Base-by-base conservation (phyloP, 1,140 invertebrate genomes). In the Lysiphlebus fabarum region DNA sequence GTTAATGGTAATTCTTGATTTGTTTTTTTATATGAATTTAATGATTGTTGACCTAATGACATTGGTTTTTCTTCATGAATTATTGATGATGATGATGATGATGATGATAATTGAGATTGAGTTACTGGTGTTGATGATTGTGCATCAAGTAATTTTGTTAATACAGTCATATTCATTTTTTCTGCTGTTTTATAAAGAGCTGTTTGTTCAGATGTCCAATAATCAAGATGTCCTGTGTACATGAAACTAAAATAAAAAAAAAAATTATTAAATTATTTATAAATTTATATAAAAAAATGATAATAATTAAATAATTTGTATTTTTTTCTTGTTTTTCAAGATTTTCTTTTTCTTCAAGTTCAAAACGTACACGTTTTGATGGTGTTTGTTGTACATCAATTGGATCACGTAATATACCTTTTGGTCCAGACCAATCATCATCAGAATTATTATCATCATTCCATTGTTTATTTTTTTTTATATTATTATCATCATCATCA, bases 211-310 rank as follows among this genome's bases (percentile, higher is more conserved):
- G 86, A 86, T 26, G 85, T 82, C 72, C 86, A 87, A 65, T 90
- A 91, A 71, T 92, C 90, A 57, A 92, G 74, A 67, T 90, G 89
- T 8, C 91, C 91, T 45, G 90, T 92, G 68, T 93, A 93, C 88
- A 93, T 92, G 72, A 93, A 92, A 75, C 91, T 93, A 17, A 72
- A 66, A n/a, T n/a, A n/a, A n/a, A n/a, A n/a, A n/a, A n/a, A n/a
- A n/a, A n/a, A n/a, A n/a, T n/a, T n/a, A n/a, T n/a, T n/a, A n/a
- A n/a, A n/a, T n/a, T n/a, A n/a, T n/a, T n/a, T n/a, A n/a, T n/a
- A n/a, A n/a, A n/a, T n/a, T n/a, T n/a, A n/a, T n/a, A n/a, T n/a
- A n/a, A n/a, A n/a, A n/a, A n/a, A n/a, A n/a, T n/a, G n/a, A n/a
- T n/a, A n/a, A n/a, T n/a, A n/a, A 73, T 69, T 9, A 87, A 73